These are phyloP conservation scores for Vanessa cardui DNA, from an alignment of 2,888 invertebrate species.

Conservation along the genomic window DNA sequence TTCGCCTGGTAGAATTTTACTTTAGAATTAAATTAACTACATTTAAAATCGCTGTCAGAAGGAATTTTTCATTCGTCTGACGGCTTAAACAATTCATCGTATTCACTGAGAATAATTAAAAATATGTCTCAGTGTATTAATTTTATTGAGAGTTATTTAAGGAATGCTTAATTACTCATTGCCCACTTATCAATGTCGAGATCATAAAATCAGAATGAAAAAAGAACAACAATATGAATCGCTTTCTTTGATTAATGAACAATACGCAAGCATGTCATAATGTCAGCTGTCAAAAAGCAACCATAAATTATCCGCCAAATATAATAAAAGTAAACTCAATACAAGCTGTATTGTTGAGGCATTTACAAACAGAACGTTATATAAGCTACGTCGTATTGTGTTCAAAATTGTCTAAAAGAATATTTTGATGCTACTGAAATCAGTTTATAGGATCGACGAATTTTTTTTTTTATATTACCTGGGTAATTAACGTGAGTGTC, in stretches of 20 bases:
- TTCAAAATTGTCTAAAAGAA: conserved; percentile 25
- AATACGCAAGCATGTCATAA: conserved; percentile 43
- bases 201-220: conserved; percentile 34
- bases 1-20: too few relatives aligned
- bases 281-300: conserved; percentile 46
- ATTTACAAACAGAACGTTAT: conserved; percentile 33
- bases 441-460: not conserved
- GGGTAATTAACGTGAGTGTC: too few relatives aligned
- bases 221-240: conserved; percentile 40
- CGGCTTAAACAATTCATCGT: not conserved
- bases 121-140: not conserved
- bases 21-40: too few relatives aligned
- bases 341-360: conserved; percentile 29
- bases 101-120: not conserved
- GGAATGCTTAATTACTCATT: conserved; percentile 29
- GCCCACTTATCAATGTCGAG: conserved; percentile 36
- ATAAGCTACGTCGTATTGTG: conserved; percentile 32
- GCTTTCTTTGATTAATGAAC: conserved; percentile 46
- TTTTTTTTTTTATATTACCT: too few relatives aligned
- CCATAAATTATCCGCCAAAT: conserved; percentile 44
- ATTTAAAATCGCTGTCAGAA: too few relatives aligned
- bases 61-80: not conserved
- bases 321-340: conserved; percentile 37
- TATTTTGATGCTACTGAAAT: conserved; percentile 13
- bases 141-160: conserved; percentile 17